phyloP scores from a whole-genome alignment of 2,797 vertebrate genomes.

The Bradypodion ventrale region DNA sequence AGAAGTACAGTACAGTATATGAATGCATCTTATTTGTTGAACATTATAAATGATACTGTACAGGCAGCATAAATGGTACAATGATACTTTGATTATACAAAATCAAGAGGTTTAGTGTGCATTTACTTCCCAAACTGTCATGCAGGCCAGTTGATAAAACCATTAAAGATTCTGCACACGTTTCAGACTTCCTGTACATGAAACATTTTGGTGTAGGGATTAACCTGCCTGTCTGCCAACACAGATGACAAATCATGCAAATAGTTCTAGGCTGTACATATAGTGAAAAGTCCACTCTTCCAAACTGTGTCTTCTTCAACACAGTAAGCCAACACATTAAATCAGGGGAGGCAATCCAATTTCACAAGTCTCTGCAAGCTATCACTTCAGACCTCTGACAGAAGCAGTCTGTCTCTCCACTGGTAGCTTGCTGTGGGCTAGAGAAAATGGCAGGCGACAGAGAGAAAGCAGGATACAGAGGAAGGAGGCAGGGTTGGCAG shows the following conservation, averaged over 20 bases:
- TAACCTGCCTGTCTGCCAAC: background rate
- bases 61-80: constrained; percentile 8
- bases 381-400: background rate
- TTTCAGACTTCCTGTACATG: background rate
- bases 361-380: background rate
- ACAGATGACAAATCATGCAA: constrained; percentile 12
- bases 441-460: background rate
- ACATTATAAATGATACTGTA: constrained; percentile 20
- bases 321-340: background rate
- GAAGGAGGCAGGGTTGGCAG: background rate
- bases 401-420: background rate
- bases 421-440: background rate
- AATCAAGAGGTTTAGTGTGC: constrained; percentile 3
- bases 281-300: background rate
- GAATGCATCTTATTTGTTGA: constrained; percentile 35
- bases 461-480: background rate
- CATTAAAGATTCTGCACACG: background rate
- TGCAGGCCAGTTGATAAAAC: background rate
- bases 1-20: constrained; percentile 5
- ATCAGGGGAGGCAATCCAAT: background rate
- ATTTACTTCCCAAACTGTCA: constrained; percentile 18
- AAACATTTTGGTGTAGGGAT: constrained; percentile 1
- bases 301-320: background rate
- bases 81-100: constrained; percentile 15
- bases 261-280: background rate